Conservation (phyloP, 2,113 vertebrate species). For the Percopsis transmontana region DNA sequence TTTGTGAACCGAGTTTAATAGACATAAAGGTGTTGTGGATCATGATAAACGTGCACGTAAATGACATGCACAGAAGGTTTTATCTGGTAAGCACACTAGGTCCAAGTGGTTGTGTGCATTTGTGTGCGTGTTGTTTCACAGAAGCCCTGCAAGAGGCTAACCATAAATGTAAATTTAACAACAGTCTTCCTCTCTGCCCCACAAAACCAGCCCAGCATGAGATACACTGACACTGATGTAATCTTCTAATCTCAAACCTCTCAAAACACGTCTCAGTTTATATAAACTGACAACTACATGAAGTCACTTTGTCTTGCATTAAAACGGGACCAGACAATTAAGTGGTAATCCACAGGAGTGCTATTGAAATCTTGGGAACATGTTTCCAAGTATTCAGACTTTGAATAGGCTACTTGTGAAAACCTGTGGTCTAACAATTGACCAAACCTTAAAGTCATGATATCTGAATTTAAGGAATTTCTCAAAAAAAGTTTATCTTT, state of each 20-base stretch:
- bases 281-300: no score
- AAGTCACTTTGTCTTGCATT: no score
- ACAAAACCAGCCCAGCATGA: slow-evolving; percentile 8
- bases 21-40: no score
- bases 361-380: no score
- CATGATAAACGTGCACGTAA: no score
- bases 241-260: no score
- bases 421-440: not conserved
- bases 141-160: not conserved
- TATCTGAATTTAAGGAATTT: not conserved
- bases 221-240: not conserved
- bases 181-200: slow-evolving; percentile 26
- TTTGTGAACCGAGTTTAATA: no score
- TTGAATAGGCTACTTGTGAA: not conserved
- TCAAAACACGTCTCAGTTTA: no score
- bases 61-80: not conserved
- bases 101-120: not conserved
- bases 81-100: no score
- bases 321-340: no score
- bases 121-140: not conserved
- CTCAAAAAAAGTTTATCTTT: not conserved
- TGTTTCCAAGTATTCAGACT: not conserved
- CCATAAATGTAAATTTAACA: not conserved
- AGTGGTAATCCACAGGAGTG: no score
- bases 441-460: slow-evolving; percentile 2